These are phyloP conservation scores for Polydrusus tereticollis DNA, from an alignment of 2,888 invertebrate species.

Conservation along the genomic window DNA sequence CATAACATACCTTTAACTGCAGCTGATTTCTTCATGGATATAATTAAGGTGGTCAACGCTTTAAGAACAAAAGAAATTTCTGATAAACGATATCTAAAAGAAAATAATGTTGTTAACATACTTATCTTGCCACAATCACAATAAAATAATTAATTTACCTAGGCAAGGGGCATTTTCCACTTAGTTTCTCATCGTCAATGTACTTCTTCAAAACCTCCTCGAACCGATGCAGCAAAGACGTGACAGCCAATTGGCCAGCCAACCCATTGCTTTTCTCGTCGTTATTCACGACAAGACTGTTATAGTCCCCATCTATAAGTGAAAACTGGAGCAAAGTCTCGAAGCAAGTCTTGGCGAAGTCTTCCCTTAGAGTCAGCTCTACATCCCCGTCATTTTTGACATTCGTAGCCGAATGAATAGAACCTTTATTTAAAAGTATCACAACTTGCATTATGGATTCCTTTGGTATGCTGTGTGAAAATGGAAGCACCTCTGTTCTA, in stretches of 20 bases:
- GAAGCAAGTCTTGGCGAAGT: slow-evolving; percentile 96
- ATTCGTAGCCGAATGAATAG: slow-evolving; percentile 82
- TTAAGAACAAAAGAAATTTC: slow-evolving; percentile 97
- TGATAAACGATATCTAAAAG: slow-evolving; percentile 86
- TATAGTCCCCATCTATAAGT: slow-evolving; percentile 79
- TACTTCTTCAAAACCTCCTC: slow-evolving; percentile 92
- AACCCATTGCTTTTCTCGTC: slow-evolving; percentile 71
- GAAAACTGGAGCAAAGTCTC: slow-evolving; percentile 96
- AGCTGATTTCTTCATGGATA: slow-evolving; percentile 93
- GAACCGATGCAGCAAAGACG: slow-evolving; percentile 92
- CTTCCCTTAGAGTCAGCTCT: slow-evolving; percentile 88
- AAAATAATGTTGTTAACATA: not conserved
- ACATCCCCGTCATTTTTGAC: slow-evolving; percentile 81
- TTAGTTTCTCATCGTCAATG: slow-evolving; percentile 85
- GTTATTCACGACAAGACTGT: slow-evolving; percentile 61
- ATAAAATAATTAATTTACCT: slow-evolving; percentile 69
- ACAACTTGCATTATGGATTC: slow-evolving; percentile 88
- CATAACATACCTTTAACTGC: slow-evolving; percentile 79
- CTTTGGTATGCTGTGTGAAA: slow-evolving; percentile 81
- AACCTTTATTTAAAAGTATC: slow-evolving; percentile 86
- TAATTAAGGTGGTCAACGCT: slow-evolving; percentile 91
- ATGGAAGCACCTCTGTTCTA: slow-evolving; percentile 85
- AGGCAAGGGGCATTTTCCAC: slow-evolving; percentile 88
- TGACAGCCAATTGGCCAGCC: slow-evolving; percentile 85
- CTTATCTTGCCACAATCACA: too few relatives aligned